A percentile compares a stretch with the other conserved stretches of the same genome.
phyloP scores from a whole-genome alignment of 2,888 invertebrate genomes.

The Pyrgus malvae region DNA sequence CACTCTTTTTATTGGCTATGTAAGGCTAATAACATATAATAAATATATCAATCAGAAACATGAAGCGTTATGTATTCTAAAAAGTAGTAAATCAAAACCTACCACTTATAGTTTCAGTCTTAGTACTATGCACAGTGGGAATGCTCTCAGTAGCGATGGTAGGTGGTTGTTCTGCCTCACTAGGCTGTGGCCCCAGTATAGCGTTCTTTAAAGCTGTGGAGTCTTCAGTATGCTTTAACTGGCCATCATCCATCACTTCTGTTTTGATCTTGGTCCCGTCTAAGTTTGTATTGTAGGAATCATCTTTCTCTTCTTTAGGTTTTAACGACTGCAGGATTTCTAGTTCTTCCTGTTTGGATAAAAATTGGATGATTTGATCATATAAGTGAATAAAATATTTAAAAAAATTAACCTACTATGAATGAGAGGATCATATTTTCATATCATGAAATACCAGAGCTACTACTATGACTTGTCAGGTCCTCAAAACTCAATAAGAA shows the following conservation, averaged over 20 bases:
- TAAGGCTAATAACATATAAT: too few species aligned
- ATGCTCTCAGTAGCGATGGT: constrained; percentile 48
- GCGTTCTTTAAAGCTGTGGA: constrained; percentile 73
- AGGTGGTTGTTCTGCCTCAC: constrained; percentile 51
- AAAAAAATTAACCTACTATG: too few species aligned
- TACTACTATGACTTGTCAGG: too few species aligned
- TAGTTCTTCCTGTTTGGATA: constrained; percentile 83
- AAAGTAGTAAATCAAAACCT: constrained; percentile 15
- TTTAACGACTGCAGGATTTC: constrained; percentile 86
- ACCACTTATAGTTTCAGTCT: constrained; percentile 59
- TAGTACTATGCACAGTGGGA: constrained; percentile 58
- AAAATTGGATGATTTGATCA: not conserved
- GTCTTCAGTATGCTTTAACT: constrained; percentile 70
- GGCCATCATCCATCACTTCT: constrained; percentile 56
- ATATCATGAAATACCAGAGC: too few species aligned
- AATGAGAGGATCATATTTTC: too few species aligned
- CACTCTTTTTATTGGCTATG: too few species aligned
- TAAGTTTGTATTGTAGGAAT: constrained; percentile 35
- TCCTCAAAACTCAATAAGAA: too few species aligned
- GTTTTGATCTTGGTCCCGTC: constrained; percentile 55
- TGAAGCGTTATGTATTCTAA: too few species aligned
- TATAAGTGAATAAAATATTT: too few species aligned
- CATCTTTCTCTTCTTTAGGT: constrained; percentile 84
- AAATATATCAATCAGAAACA: too few species aligned
- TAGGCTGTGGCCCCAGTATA: constrained; percentile 66